Evolutionary conservation across 2,797 vertebrate species (phyloP).

Genomic region (Helostoma temminkii): DNA sequence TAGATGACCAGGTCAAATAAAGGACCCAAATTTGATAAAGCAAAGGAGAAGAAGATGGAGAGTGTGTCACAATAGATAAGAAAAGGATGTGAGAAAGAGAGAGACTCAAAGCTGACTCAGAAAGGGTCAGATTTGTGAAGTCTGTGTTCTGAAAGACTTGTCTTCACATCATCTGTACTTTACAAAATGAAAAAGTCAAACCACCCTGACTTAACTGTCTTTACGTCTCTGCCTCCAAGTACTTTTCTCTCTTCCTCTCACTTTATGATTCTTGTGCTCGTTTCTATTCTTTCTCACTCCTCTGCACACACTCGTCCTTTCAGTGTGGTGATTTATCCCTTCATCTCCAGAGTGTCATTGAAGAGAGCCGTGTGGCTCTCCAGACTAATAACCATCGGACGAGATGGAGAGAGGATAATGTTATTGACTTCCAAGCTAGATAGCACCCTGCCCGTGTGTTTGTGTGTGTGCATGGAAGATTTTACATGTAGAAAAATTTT

Average conservation of each 20-base stretch:
- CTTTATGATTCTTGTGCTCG: conserved; percentile 31
- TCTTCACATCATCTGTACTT: conserved; percentile 42
- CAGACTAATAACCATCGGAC: conserved; percentile 72
- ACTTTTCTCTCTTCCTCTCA: conserved; percentile 36
- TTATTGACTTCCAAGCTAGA: conserved; percentile 72
- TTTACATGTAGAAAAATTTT: conserved; percentile 2
- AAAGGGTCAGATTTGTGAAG: conserved; percentile 34
- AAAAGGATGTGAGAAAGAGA: background rate
- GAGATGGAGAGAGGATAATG: conserved; percentile 69
- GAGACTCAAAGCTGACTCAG: conserved; percentile 14
- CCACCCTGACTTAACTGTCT: conserved; percentile 36
- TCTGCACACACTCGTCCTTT: conserved; percentile 44
- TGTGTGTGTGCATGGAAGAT: background rate
- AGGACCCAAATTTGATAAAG: conserved; percentile 55
- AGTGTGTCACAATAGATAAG: conserved; percentile 19
- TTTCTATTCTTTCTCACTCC: conserved; percentile 41
- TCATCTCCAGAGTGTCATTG: conserved; percentile 76
- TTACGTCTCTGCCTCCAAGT: conserved; percentile 1
- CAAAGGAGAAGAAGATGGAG: conserved; percentile 30
- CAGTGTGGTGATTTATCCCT: conserved; percentile 70
- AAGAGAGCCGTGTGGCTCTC: conserved; percentile 69
- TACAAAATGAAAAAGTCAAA: conserved; percentile 21
- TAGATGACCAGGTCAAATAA: conserved; percentile 59
- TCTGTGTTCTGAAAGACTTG: conserved; percentile 16
- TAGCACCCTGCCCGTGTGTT: conserved; percentile 3